Conservation (phyloP, 37 sponge, comb jelly and placozoan species). For the Ephydatia muelleri region DNA sequence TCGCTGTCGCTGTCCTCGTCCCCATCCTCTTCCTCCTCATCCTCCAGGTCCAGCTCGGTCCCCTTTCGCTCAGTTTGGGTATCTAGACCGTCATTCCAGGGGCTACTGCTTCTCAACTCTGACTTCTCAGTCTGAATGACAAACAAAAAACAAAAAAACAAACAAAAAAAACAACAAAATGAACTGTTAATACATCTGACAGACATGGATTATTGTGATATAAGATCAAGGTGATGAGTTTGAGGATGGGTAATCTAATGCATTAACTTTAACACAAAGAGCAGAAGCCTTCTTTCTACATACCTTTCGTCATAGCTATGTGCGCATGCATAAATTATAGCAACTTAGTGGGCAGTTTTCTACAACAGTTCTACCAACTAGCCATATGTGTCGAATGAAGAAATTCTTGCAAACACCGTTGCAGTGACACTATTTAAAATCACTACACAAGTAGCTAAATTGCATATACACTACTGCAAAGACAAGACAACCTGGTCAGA, state of each 20-base stretch:
- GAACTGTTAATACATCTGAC: no score
- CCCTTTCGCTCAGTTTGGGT: not conserved
- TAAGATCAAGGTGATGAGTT: no score
- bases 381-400: slow-evolving; percentile 32
- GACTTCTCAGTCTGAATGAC: not conserved
- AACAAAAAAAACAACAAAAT: not conserved
- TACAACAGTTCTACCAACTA: no score
- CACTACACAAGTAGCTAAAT: not conserved
- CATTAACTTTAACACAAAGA: no score
- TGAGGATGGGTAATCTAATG: no score
- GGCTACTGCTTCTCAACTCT: not conserved
- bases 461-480: not conserved
- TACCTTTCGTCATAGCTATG: no score
- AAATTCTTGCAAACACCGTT: slow-evolving; percentile 14
- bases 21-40: slow-evolving; percentile 32
- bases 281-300: no score
- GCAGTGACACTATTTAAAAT: not conserved
- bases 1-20: slow-evolving; percentile 54
- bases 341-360: no score
- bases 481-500: not conserved
- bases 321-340: no score
- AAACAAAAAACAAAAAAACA: not conserved
- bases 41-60: not conserved
- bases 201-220: no score
- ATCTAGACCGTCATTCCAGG: not conserved